Evolutionary conservation across 1,140 invertebrate species (phyloP).

Genomic region (Panagrolaimus sp.): DNA sequence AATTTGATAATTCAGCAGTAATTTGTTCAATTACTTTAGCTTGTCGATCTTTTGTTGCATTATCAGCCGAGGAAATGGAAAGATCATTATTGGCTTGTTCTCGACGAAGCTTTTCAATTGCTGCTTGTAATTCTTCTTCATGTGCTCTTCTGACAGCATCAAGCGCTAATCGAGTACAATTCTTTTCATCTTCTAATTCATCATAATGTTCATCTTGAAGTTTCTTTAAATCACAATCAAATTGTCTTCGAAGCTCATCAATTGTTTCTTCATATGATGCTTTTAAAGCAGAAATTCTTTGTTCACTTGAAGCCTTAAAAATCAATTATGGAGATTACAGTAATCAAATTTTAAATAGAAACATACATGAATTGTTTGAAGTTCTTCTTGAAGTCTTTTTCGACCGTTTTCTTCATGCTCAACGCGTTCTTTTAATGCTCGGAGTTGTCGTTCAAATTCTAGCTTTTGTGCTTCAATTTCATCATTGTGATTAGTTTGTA

Average conservation of each 20-base stretch:
- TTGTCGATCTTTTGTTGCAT: constrained; percentile 26
- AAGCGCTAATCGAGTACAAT: constrained; percentile 64
- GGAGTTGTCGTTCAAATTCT: constrained; percentile 46
- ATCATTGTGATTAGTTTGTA: constrained; percentile 22
- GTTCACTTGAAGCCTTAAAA: constrained; percentile 24
- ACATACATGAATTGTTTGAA: constrained; percentile 30
- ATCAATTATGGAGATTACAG: background rate
- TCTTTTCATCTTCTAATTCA: constrained; percentile 55
- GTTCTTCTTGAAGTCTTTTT: constrained; percentile 41
- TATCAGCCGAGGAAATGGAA: background rate
- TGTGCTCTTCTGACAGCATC: constrained; percentile 88
- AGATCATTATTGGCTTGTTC: constrained; percentile 14
- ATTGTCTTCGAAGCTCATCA: constrained; percentile 33
- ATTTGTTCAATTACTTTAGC: constrained; percentile 70
- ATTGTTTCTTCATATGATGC: constrained; percentile 40
- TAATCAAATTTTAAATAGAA: background rate
- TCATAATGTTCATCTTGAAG: constrained; percentile 40
- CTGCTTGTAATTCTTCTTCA: constrained; percentile 70
- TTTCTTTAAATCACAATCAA: constrained; percentile 38
- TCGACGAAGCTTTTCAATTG: constrained; percentile 1
- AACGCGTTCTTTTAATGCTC: constrained; percentile 32
- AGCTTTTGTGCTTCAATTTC: constrained; percentile 33
- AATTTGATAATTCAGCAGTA: constrained; percentile 74
- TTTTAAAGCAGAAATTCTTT: constrained; percentile 33
- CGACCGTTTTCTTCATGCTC: constrained; percentile 43